A percentile compares a stretch with the other conserved stretches of the same genome.
phyloP scores from a whole-genome alignment of 2,888 invertebrate genomes.

The Hyalella azteca region DNA sequence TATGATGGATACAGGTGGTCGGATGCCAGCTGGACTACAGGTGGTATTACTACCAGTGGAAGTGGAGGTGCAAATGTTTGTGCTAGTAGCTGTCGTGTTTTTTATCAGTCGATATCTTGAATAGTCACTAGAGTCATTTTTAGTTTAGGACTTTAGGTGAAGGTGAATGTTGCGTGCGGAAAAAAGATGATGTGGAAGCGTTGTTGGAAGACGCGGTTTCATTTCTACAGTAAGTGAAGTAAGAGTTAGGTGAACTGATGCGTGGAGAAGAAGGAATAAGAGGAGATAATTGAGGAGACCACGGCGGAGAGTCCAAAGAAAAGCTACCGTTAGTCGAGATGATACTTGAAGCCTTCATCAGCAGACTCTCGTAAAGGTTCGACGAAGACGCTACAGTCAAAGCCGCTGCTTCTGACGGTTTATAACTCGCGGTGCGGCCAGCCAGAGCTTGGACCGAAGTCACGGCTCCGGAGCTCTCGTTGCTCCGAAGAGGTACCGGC shows the following conservation, averaged over 20 bases:
- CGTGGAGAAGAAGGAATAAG: conserved; percentile 1
- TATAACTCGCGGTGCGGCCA: not conserved
- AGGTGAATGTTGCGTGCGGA: not conserved
- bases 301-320: conserved; percentile 15
- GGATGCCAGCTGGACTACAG: not conserved
- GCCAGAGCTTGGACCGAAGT: not conserved
- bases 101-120: not conserved
- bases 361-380: conserved; percentile 14
- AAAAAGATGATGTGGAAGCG: not conserved
- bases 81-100: not conserved
- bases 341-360: conserved; percentile 2
- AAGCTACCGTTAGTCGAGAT: conserved; percentile 5
- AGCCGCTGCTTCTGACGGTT: not conserved
- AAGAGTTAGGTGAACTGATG: not conserved
- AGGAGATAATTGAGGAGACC: conserved; percentile 10
- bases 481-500: not conserved
- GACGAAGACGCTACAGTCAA: not conserved
- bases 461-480: not conserved
- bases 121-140: conserved; percentile 19
- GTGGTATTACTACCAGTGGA: not conserved
- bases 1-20: conserved; percentile 40
- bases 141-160: not conserved
- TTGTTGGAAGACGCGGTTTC: conserved; percentile 20
- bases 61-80: not conserved
- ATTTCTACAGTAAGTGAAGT: no score